Base-by-base conservation (phyloP, 2,888 invertebrate species). In the Sinotaia quadrata region DNA sequence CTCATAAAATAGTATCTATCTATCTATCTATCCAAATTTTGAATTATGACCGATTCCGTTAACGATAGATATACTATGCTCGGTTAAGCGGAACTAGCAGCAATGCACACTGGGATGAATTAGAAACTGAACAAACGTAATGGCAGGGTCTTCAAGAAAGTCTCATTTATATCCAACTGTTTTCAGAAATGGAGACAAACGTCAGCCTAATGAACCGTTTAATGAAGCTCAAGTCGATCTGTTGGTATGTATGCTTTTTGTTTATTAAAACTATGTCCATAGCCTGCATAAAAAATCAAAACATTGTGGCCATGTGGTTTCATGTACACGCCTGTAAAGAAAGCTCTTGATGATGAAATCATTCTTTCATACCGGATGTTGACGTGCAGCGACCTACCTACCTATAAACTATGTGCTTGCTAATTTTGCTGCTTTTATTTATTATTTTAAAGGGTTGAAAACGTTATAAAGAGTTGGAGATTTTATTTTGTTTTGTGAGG, bases 191-290 rank as follows among this genome's bases (percentile, higher is more conserved):
- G 47, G 63, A 62, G 54, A 56, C 47, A 36, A 62, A 57, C 56
- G 33, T 31, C 34, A 62, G 36, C 2, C 54, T 57, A 75, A 69
- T 41, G 73, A 69, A 47, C 68, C 70, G 37, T 74, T 68, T n/a
- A 73, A 76, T 67, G 80, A 76, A 49, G 78, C 76, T 33, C 76
- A 80, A 65, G 76, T 80, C 27, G 80, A 80, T 71, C 73, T 80
- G 41, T 71, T 80, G 74, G 80, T 79, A 72, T 72, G 79, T 73
- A 18, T 56, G 31, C 47, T 21, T 37, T 15, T 29, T 27, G 29
- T 12, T 27, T 24, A 51, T 51, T 2, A 18, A 27, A 24, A 51
- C n/a, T 51, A 27, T 51, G 8, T 7, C 51, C 24, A 51, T n/a
- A n/a, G 4, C 24, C 8, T 36, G 24, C 21, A n/a, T n/a, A 29